Evolutionary conservation across 92 coral and sea anemone species (phyloP), one percentile per base, ranked within the genome.

Genomic region (Actinostola sp.): DNA sequence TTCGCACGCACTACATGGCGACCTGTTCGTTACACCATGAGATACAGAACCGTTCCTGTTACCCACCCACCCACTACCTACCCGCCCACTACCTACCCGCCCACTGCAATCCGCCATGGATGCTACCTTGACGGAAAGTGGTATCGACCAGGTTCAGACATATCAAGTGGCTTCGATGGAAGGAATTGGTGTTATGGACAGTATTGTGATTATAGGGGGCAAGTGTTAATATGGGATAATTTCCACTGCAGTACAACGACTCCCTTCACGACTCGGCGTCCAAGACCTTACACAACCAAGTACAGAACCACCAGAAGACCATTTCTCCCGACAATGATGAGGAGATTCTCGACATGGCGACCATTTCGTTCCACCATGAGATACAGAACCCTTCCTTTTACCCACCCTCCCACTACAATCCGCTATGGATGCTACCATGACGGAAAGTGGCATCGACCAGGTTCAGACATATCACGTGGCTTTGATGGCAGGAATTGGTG

Each of bases 161-260:
- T 86, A 5, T 60, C 79, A 17, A 61, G 58, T 33, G 90, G 83
- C 32, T 53, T 28, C 38, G 83, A 80, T 78, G 83, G 86, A 1
- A 50, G 35, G 0, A 58, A 73, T 5, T 85, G 90, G 90, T 85
- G 90, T 41, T 85, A 68, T 35, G 90, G 90, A 25, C 10, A 2
- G 0, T 56, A 42, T 14, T 85, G 90, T 43, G 50, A 54, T 29
- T 9, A 29, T 3, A 12, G 33, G 0, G 82, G 90, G 0, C 1
- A 23, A 2, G 42, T 75, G 23, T 4, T 61, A 0, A 27, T 25
- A 15, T 85, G 90, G 90, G 86, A 81, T 66, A 78, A 86, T 76
- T 80, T 48, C 27, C 69, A 70, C 21, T 86, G 89, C 53, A 36
- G 63, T 8, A 53, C 74, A 24, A 56, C 55, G 27, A 24, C 52